These are phyloP conservation scores for Phengaris arion DNA, from an alignment of 2,888 invertebrate genomes.

Conservation along the genomic window DNA sequence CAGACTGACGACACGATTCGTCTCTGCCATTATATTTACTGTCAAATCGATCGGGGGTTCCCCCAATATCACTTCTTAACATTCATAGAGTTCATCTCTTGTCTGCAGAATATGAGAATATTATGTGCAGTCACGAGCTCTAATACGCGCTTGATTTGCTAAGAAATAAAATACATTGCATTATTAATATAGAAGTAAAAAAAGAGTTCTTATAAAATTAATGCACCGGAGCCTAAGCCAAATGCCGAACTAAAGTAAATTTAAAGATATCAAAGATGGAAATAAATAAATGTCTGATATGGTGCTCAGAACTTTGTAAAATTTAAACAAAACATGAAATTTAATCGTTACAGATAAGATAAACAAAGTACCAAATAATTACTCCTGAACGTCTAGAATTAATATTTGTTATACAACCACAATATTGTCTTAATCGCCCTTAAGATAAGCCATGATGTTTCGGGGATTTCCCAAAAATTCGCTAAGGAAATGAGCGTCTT, in stretches of 20 bases:
- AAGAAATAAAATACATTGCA: neutral
- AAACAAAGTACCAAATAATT: conserved; percentile 14
- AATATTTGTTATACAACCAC: conserved; percentile 20
- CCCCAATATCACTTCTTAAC: neutral
- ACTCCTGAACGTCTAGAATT: neutral
- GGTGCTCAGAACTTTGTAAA: neutral
- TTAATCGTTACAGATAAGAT: neutral
- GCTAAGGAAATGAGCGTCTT: conserved; percentile 35
- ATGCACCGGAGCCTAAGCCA: too few relatives aligned
- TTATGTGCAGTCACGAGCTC: neutral
- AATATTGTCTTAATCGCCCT: conserved; percentile 28
- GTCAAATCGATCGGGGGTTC: conserved; percentile 23
- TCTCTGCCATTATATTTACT: conserved; percentile 23
- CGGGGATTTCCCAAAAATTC: conserved; percentile 26
- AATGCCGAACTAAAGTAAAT: too few relatives aligned
- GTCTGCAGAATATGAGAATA: neutral
- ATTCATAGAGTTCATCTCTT: neutral
- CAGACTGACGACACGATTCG: conserved; percentile 29
- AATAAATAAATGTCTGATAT: neutral
- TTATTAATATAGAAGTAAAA: neutral
- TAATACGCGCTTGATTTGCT: neutral
- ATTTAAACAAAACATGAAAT: neutral
- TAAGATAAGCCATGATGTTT: conserved; percentile 29
- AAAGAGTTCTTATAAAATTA: too few relatives aligned
- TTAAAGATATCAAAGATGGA: neutral